A percentile compares a stretch with the other conserved stretches of the same genome.
Conservation (phyloP, 2,888 invertebrate species). For the Phaonia tiefii region DNA sequence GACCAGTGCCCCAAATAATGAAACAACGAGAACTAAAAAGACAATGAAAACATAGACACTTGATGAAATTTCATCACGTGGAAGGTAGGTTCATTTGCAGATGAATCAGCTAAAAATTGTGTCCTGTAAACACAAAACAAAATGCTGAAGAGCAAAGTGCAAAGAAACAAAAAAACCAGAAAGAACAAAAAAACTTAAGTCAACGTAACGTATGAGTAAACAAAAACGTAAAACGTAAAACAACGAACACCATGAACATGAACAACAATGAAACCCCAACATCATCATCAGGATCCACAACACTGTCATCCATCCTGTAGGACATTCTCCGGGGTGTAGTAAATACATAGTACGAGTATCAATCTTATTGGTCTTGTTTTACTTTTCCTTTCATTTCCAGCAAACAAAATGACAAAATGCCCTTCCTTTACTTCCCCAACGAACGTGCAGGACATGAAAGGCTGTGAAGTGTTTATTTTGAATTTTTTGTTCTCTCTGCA, state of each 20-base stretch:
- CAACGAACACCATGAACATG: slow-evolving; percentile 18
- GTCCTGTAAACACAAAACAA: slow-evolving; percentile 48
- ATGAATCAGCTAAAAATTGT: slow-evolving; percentile 57
- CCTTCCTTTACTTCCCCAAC: too few relatives aligned
- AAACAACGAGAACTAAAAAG: slow-evolving; percentile 25
- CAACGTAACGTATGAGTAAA: slow-evolving; percentile 7
- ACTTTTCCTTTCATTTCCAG: neutral
- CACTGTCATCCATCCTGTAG: slow-evolving; percentile 13
- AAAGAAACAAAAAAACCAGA: slow-evolving; percentile 25
- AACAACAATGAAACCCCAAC: neutral
- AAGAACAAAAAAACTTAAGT: slow-evolving; percentile 12
- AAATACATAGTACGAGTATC: slow-evolving; percentile 53
- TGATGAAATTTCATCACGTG: slow-evolving; percentile 54
- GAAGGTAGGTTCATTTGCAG: slow-evolving; percentile 20
- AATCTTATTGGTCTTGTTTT: slow-evolving; percentile 47
- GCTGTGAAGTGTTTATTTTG: too few relatives aligned
- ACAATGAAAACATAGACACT: slow-evolving; percentile 11
- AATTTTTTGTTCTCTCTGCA: too few relatives aligned
- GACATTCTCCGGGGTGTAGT: slow-evolving; percentile 50
- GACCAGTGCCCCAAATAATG: slow-evolving; percentile 35
- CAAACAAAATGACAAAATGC: too few relatives aligned
- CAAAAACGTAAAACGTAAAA: slow-evolving; percentile 11
- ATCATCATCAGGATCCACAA: slow-evolving; percentile 47
- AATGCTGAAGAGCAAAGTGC: neutral
- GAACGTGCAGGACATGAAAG: too few relatives aligned